A percentile compares a stretch with the other conserved stretches of the same genome.
Evolutionary conservation across 2,888 invertebrate species (phyloP).

Genomic region (Eristalinus sepulchralis): DNA sequence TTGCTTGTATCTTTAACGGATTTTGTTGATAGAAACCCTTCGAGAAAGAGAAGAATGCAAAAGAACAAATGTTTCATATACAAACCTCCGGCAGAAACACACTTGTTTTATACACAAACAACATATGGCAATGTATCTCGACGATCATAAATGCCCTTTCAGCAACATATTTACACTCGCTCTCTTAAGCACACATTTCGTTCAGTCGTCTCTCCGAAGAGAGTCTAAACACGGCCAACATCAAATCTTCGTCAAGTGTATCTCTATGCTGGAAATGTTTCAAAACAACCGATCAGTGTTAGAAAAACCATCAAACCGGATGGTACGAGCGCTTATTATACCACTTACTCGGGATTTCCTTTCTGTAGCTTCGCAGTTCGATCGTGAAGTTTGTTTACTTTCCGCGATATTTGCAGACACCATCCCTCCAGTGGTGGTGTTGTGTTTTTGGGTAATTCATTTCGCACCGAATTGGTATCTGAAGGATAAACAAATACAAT

Average conservation of each 20-base stretch:
- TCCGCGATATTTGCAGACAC: not conserved
- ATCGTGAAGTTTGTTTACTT: not conserved
- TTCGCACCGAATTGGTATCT: not conserved
- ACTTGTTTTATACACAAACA: not conserved
- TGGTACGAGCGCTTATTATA: not conserved
- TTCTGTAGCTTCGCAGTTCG: not conserved
- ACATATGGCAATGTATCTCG: not conserved
- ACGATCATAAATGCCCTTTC: not conserved
- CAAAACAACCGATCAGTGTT: slow-evolving; percentile 61
- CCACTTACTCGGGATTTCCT: not conserved
- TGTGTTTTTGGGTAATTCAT: not conserved
- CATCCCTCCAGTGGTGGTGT: not conserved
- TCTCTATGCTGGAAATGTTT: slow-evolving; percentile 16
- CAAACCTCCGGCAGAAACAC: not conserved
- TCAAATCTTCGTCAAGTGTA: slow-evolving; percentile 55
- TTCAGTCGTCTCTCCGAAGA: slow-evolving; percentile 21
- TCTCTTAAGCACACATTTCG: slow-evolving; percentile 3
- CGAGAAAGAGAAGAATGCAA: not conserved
- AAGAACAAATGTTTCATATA: not conserved
- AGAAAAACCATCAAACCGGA: slow-evolving; percentile 34
- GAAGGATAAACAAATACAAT: not conserved
- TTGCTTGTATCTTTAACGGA: not conserved
- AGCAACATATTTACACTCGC: not conserved
- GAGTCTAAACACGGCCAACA: not conserved
- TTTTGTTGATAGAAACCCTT: not conserved